phyloP scores from a whole-genome alignment of 2,113 vertebrate species.

The Patagioenas fasciata region DNA sequence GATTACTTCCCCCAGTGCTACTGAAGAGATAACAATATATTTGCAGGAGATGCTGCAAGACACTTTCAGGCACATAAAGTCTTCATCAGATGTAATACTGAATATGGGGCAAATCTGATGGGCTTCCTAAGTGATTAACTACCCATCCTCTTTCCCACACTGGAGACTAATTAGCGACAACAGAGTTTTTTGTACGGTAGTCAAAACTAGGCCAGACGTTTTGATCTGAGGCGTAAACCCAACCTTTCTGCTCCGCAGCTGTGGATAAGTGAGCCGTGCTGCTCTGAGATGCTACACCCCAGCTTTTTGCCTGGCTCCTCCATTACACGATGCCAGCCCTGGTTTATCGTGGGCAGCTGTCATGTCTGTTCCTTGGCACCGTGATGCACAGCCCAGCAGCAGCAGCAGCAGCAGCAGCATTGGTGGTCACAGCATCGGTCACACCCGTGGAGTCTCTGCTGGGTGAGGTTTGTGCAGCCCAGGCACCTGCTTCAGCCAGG shows the following conservation, averaged over 20 bases:
- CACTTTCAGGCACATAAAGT: background rate
- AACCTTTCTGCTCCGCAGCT: background rate
- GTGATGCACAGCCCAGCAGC: accelerated
- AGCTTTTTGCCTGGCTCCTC: background rate
- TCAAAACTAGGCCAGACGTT: background rate
- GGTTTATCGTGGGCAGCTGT: background rate
- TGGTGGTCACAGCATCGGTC: background rate
- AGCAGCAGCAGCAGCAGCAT: accelerated
- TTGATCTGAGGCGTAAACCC: background rate
- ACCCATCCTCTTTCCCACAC: background rate
- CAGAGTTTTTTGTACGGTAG: background rate
- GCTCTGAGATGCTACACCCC: background rate
- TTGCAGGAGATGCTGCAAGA: background rate
- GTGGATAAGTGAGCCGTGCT: background rate
- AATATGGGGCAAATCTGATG: background rate
- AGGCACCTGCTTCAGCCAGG: background rate
- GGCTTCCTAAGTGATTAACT: constrained; percentile 29
- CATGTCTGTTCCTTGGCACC: accelerated
- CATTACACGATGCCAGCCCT: accelerated
- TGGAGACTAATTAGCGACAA: background rate
- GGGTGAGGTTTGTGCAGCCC: background rate
- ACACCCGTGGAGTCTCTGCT: background rate
- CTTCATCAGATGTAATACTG: background rate
- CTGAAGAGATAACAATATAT: background rate
- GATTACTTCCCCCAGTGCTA: background rate